Evolutionary conservation across 2,888 invertebrate genomes (phyloP).

Genomic region (Therioaphis trifolii): DNA sequence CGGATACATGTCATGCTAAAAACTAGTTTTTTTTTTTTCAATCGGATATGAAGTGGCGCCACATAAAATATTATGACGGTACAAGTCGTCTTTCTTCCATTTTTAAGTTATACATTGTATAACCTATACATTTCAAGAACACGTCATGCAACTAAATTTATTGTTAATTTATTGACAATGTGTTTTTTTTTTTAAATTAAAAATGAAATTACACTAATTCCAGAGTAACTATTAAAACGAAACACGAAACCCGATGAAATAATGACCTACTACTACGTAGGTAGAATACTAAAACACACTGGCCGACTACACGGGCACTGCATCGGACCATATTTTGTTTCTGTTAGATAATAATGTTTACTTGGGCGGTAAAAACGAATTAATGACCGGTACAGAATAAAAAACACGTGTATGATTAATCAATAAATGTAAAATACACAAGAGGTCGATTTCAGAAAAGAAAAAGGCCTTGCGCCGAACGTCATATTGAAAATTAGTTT

Average conservation of each 20-base stretch:
- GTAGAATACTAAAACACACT: too few species aligned
- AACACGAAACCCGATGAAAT: neutral
- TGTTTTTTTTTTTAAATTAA: neutral
- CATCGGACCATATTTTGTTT: too few species aligned
- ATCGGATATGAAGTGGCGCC: constrained; percentile 35
- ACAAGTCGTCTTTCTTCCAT: neutral
- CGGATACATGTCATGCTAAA: constrained; percentile 13
- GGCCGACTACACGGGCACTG: too few species aligned
- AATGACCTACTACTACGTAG: too few species aligned
- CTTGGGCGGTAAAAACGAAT: too few species aligned
- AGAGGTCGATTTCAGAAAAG: neutral
- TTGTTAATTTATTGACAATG: neutral
- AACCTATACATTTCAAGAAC: neutral
- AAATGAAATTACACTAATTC: neutral
- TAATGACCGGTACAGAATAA: too few species aligned
- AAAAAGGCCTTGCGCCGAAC: neutral
- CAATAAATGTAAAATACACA: too few species aligned
- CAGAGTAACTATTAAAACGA: too few species aligned
- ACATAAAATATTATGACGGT: constrained; percentile 25
- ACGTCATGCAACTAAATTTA: neutral
- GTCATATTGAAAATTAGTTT: neutral
- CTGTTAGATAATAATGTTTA: too few species aligned
- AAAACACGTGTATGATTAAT: too few species aligned
- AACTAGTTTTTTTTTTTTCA: constrained; percentile 44
- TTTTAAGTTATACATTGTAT: neutral